Evolutionary conservation across 2,888 invertebrate genomes (phyloP), one percentile per base, ranked within the genome.

Genomic region (Parapristionchus giblindavisi): DNA sequence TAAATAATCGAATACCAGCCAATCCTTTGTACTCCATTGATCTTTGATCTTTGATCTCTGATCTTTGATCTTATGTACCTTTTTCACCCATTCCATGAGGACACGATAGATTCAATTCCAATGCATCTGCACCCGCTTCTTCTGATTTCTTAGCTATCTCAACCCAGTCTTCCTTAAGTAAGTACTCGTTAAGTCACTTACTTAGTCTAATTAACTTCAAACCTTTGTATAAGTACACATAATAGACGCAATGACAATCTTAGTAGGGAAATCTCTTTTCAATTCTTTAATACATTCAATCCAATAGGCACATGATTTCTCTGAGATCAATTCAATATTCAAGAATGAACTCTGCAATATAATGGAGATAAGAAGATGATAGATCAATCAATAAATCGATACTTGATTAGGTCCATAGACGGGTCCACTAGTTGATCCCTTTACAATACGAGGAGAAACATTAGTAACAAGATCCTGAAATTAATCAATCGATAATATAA

Each of bases 301-400:
- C 99, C 99, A 99, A 89, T 98, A 99, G 21, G 92, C 93, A 21
- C 92, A 93, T 32, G 93, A 93, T 89, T 99, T 99, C 90, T 99
- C 99, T 0, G 97, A 97, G 88, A 99, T 97, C 24, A 99, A 90
- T 89, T 99, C 99, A 82, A 99, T 98, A 89, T 99, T 99, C 32
- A 99, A 91, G 90, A 98, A 99, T 3, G 95, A 93, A 11, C 95
- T 93, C 90, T 96, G 96, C n/a, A 61, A 61, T 24, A 34, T 2
- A 1, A 61, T 34, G 48, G 11, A 14, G 48, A 48, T 27, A 11
- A 2, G 32, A 43, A 65, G 43, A 65, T 65, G 43, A 43, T 38
- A 61, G 63, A 65, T 65, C 63, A 40, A 24, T 17, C 52, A 8
- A 5, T 32, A n/a, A n/a, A n/a, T n/a, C n/a, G n/a, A 8, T 43